Conservation (phyloP, 1,140 invertebrate genomes). For the Drosophila funebris region DNA sequence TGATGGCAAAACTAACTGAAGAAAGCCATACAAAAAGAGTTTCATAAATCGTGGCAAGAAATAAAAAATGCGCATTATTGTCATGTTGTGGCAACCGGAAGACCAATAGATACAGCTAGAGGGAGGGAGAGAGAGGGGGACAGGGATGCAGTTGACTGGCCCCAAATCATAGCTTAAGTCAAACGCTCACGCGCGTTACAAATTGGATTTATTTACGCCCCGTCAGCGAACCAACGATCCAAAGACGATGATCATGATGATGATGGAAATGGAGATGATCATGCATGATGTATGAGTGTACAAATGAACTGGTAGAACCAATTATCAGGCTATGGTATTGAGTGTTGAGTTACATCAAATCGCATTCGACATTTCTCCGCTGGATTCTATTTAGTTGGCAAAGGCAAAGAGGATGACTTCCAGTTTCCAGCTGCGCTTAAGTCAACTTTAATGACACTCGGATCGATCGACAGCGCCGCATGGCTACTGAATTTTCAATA, state of each 20-base stretch:
- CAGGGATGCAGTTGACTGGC: background rate
- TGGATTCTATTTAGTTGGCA: constrained; percentile 2
- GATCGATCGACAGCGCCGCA: constrained; percentile 65
- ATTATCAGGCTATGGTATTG: constrained; percentile 50
- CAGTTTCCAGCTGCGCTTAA: constrained; percentile 64
- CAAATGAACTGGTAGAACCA: constrained; percentile 49
- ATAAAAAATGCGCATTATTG: constrained; percentile 62
- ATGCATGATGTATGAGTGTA: constrained; percentile 64
- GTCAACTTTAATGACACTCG: constrained; percentile 79
- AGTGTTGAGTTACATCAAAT: constrained; percentile 52
- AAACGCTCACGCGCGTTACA: constrained; percentile 70
- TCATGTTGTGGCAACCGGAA: constrained; percentile 69
- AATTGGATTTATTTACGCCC: constrained; percentile 72
- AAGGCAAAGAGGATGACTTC: constrained; percentile 19
- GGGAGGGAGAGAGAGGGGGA: constrained; percentile 15
- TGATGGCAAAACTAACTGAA: constrained; percentile 24
- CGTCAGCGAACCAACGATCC: constrained; percentile 40
- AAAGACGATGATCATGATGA: constrained; percentile 2
- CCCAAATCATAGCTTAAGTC: constrained; percentile 24
- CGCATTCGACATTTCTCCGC: constrained; percentile 56
- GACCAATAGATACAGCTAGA: constrained; percentile 26
- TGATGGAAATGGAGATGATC: constrained; percentile 32
- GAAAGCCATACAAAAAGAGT: constrained; percentile 22
- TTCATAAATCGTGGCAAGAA: constrained; percentile 25
- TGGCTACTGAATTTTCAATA: constrained; percentile 67